A percentile compares a stretch with the other conserved stretches of the same genome.
Conservation (phyloP, 2,113 vertebrate genomes). For the Bothrops jararaca region DNA sequence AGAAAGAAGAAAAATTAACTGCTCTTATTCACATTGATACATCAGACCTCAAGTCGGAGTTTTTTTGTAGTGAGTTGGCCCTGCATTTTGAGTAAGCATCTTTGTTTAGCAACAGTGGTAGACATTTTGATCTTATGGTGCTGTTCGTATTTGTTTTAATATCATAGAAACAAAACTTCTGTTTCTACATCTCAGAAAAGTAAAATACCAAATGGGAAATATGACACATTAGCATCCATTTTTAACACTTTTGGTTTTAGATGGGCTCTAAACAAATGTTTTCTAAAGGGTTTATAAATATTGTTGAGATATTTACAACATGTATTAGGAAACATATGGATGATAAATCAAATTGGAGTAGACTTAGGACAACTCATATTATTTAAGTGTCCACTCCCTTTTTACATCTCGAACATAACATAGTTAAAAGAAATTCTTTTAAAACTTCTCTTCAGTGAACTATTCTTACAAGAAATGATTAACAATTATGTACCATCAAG, state of each 20-base stretch:
- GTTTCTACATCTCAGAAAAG: neutral
- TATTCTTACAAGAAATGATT: neutral
- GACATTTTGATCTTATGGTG: neutral
- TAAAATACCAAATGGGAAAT: neutral
- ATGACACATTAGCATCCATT: neutral
- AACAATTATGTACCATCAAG: neutral
- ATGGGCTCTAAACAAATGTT: neutral
- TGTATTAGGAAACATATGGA: neutral
- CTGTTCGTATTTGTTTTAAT: neutral
- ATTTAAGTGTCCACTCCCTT: neutral
- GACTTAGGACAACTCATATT: neutral
- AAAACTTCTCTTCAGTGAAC: neutral
- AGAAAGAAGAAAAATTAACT: neutral
- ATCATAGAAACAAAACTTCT: neutral
- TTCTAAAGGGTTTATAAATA: neutral
- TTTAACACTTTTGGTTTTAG: neutral
- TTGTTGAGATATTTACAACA: neutral
- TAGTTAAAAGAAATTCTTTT: neutral
- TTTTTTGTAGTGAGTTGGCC: neutral
- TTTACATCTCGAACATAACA: neutral
- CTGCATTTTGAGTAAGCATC: neutral
- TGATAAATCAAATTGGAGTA: neutral
- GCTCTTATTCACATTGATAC: neutral
- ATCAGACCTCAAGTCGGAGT: neutral
- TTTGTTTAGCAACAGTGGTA: neutral